A percentile compares a stretch with the other conserved stretches of the same genome.
Conservation (phyloP, 1,140 invertebrate genomes). For the Lineus longissimus region DNA sequence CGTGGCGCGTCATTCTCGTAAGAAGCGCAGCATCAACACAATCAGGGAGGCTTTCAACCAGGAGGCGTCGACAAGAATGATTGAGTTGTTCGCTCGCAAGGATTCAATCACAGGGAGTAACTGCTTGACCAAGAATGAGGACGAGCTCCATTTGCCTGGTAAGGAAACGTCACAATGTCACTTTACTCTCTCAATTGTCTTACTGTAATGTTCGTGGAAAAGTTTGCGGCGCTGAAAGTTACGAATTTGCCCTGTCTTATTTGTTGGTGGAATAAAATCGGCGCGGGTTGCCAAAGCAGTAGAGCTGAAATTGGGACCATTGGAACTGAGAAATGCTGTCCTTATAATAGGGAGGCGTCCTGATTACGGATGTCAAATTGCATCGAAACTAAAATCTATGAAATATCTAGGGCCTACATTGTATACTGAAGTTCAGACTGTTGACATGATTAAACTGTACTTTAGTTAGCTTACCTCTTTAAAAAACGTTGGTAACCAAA, state of each 20-base stretch:
- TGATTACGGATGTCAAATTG: no score
- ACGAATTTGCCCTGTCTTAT: background rate
- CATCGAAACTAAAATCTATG: no score
- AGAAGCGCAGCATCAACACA: background rate
- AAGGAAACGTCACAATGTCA: background rate
- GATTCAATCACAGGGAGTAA: conserved; percentile 4
- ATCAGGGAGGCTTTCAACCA: background rate
- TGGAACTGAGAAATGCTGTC: no score
- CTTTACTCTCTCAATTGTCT: background rate
- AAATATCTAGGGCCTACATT: no score
- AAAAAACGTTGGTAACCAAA: no score
- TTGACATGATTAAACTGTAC: no score
- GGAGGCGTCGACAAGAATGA: background rate
- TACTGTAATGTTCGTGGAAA: no score
- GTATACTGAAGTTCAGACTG: no score
- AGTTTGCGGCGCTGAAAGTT: background rate
- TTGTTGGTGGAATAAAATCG: background rate
- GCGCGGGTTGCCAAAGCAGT: no score
- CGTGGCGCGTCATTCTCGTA: conserved; percentile 27
- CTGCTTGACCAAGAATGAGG: conserved; percentile 3
- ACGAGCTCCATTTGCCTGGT: conserved; percentile 16
- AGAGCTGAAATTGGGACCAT: no score
- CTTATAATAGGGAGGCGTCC: no score
- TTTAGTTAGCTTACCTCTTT: no score
- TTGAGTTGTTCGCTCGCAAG: background rate